Evolutionary conservation across 1,140 invertebrate species (phyloP).

Genomic region (Elymnias hypermnestra): DNA sequence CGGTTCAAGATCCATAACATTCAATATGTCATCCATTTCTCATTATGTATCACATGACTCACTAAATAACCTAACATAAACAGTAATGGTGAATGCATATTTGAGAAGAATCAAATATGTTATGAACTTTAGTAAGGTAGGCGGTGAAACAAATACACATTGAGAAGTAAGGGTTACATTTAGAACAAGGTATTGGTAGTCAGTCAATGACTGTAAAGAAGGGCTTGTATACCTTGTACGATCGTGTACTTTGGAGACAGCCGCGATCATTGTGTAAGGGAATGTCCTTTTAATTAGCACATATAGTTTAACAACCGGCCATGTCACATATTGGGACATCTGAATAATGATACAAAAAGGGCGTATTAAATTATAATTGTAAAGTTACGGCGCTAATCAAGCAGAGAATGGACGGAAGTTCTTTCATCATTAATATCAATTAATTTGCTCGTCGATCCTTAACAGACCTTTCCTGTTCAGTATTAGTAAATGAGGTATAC

Average conservation of each 20-base stretch:
- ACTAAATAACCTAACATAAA: too few species aligned
- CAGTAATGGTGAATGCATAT: conserved; percentile 23
- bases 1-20: background rate
- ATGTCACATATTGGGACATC: conserved; percentile 43
- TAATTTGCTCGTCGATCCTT: conserved; percentile 32
- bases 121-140: conserved; percentile 13
- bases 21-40: conserved; percentile 14
- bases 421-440: conserved; percentile 33
- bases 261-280: conserved; percentile 56
- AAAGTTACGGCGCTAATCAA: conserved; percentile 29
- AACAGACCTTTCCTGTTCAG: conserved; percentile 24
- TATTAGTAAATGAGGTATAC: conserved; percentile 10
- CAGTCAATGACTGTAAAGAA: conserved; percentile 50
- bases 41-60: too few species aligned
- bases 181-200: conserved; percentile 54
- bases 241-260: conserved; percentile 43
- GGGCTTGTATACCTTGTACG: conserved; percentile 34
- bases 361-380: conserved; percentile 32
- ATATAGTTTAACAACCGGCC: conserved; percentile 54
- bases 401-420: conserved; percentile 31
- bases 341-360: conserved; percentile 54
- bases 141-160: conserved; percentile 55
- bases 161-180: conserved; percentile 50
- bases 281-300: conserved; percentile 66
- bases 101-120: background rate